Percentiles rank a stretch among this genome's conserved stretches.
phyloP scores from a whole-genome alignment of 1,140 invertebrate species.

The Drosophila nikananu region DNA sequence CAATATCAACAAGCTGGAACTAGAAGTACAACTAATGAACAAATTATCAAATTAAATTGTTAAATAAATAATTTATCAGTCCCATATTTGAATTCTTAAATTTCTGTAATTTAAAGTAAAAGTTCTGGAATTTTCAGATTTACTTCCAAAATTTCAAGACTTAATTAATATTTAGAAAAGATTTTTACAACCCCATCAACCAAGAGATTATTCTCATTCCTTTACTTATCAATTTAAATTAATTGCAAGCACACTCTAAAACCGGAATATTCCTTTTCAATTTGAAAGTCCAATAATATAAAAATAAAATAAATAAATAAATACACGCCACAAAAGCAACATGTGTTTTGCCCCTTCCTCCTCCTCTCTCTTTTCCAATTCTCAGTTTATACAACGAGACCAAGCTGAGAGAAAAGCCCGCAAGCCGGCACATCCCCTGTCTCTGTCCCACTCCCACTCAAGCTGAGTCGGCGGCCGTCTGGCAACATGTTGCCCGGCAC shows the following conservation, averaged over 20 bases:
- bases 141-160: neutral
- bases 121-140: neutral
- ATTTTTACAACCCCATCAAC: too few relatives aligned
- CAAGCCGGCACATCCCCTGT: slow-evolving; percentile 8
- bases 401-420: slow-evolving; percentile 4
- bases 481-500: slow-evolving; percentile 18
- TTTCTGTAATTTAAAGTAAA: neutral
- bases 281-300: neutral
- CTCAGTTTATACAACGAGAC: neutral
- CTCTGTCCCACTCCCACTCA: neutral
- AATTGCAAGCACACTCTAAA: neutral
- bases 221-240: neutral
- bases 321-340: slow-evolving; percentile 32
- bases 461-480: slow-evolving; percentile 1
- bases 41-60: too few relatives aligned
- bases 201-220: too few relatives aligned
- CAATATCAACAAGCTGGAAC: too few relatives aligned
- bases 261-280: neutral
- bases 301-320: neutral
- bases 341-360: slow-evolving; percentile 21
- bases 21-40: too few relatives aligned
- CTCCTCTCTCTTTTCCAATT: neutral
- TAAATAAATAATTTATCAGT: too few relatives aligned
- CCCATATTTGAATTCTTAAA: too few relatives aligned
- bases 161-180: too few relatives aligned